Conservation (phyloP, 2,888 invertebrate genomes). For the Perizoma flavofasciatum region DNA sequence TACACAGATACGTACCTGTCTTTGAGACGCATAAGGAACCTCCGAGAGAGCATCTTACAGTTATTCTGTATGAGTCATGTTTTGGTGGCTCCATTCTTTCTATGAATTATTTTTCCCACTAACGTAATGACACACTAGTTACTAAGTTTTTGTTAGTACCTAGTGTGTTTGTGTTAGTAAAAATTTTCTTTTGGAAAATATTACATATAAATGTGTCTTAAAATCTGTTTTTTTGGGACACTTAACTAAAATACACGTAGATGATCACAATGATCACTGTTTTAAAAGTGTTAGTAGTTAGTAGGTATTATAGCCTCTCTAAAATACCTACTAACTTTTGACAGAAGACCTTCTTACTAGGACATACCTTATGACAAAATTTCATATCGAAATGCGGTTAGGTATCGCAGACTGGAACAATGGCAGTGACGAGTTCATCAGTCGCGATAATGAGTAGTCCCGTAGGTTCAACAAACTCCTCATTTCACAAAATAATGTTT, state of each 20-base stretch:
- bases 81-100: background rate
- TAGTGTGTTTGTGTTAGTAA: too few relatives aligned
- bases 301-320: too few relatives aligned
- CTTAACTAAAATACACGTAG: background rate
- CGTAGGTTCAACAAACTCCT: slow-evolving; percentile 79
- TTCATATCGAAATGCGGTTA: slow-evolving; percentile 44
- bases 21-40: background rate
- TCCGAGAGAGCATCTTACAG: background rate
- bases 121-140: too few relatives aligned
- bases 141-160: too few relatives aligned
- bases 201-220: too few relatives aligned
- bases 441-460: slow-evolving; percentile 79
- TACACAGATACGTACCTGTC: background rate
- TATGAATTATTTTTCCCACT: too few relatives aligned
- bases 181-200: too few relatives aligned
- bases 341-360: background rate
- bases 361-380: slow-evolving; percentile 14
- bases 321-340: too few relatives aligned
- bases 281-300: too few relatives aligned
- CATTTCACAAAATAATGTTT: slow-evolving; percentile 72
- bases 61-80: background rate
- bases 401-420: slow-evolving; percentile 68
- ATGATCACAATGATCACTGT: background rate
- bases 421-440: slow-evolving; percentile 75
- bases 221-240: too few relatives aligned